Evolutionary conservation across 2,113 vertebrate species (phyloP).

Genomic region (Seriola aureovittata): DNA sequence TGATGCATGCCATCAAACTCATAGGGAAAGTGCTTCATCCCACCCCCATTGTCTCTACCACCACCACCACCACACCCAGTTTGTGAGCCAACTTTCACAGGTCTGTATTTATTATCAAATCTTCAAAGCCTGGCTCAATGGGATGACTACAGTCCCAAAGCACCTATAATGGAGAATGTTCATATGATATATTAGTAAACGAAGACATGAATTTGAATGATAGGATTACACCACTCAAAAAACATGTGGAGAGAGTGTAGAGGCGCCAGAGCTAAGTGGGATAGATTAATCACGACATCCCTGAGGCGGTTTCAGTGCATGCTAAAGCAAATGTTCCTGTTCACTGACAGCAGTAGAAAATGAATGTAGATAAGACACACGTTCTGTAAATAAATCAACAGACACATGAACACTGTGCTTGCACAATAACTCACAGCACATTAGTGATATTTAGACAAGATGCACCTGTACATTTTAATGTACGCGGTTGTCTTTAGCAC

Average conservation of each 20-base stretch:
- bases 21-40: conserved; percentile 62
- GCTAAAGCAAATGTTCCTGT: conserved; percentile 70
- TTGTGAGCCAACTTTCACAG: conserved; percentile 56
- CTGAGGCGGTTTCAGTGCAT: conserved; percentile 54
- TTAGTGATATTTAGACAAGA: conserved; percentile 9
- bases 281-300: conserved; percentile 72
- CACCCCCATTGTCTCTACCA: conserved; percentile 46
- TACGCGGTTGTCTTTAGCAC: not conserved
- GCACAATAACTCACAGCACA: conserved; percentile 12
- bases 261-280: conserved; percentile 66
- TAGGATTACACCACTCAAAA: conserved; percentile 56
- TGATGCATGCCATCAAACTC: conserved; percentile 84
- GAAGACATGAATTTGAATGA: conserved; percentile 71
- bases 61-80: conserved; percentile 40
- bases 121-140: conserved; percentile 64
- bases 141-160: conserved; percentile 49
- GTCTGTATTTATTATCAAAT: conserved; percentile 73
- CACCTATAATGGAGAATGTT: conserved; percentile 53
- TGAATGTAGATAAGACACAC: conserved; percentile 52
- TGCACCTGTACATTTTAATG: not conserved
- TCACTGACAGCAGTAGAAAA: conserved; percentile 68
- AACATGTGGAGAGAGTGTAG: conserved; percentile 52
- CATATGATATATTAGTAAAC: conserved; percentile 64
- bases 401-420: conserved; percentile 37
- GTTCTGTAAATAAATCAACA: conserved; percentile 60